phyloP scores from a whole-genome alignment of 2,113 vertebrate species.

The Pelmatolapia mariae region DNA sequence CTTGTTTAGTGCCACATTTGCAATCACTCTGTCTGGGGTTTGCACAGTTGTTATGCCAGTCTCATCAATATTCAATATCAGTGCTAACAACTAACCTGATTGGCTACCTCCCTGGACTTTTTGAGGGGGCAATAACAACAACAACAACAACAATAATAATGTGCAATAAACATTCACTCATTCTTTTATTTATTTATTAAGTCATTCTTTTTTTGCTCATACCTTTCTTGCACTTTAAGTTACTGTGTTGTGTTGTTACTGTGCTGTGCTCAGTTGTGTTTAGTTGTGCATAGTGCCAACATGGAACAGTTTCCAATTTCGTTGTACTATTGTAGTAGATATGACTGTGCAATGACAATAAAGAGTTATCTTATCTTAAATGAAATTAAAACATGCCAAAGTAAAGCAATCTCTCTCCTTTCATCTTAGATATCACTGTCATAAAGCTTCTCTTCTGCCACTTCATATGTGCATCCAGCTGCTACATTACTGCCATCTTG shows the following conservation, averaged over 20 bases:
- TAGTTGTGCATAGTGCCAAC: not conserved
- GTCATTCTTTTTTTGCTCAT: not conserved
- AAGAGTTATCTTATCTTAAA: not conserved
- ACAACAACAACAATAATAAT: not conserved
- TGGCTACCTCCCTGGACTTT: not conserved
- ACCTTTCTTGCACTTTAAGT: not conserved
- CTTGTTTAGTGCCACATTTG: not conserved
- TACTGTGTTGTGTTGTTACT: not conserved
- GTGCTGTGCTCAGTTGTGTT: not conserved
- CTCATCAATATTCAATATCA: not conserved
- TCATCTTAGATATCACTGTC: not conserved
- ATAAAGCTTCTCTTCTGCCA: not conserved
- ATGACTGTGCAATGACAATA: not conserved
- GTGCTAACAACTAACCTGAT: not conserved
- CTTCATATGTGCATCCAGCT: not conserved
- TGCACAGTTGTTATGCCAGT: not conserved
- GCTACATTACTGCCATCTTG: not conserved
- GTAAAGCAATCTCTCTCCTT: not conserved
- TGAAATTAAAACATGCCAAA: not conserved
- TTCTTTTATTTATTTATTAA: not conserved
- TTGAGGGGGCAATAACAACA: fast-evolving
- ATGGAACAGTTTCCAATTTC: not conserved
- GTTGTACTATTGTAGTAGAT: not conserved
- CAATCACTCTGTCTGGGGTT: not conserved
- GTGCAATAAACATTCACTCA: not conserved